Evolutionary conservation across 1,140 invertebrate species (phyloP).

Genomic region (Gonioctena quinquepunctata): DNA sequence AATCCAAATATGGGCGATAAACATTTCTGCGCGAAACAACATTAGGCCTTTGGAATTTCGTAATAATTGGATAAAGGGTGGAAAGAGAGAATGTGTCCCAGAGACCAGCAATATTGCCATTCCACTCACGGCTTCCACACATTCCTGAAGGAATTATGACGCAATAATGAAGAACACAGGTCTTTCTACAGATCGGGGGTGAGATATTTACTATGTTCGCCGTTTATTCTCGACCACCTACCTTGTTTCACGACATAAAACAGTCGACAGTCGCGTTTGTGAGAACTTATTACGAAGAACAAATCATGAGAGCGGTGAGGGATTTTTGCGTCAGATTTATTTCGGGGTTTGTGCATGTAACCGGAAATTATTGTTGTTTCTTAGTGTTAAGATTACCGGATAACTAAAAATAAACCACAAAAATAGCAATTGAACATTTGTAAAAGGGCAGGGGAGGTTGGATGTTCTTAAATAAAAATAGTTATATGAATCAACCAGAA

Average conservation of each 20-base stretch:
- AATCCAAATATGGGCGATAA: neutral
- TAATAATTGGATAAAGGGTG: constrained; percentile 17
- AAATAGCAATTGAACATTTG: no score
- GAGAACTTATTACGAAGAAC: neutral
- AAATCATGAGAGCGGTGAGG: neutral
- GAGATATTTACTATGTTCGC: constrained; percentile 29
- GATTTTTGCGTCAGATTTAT: constrained; percentile 2
- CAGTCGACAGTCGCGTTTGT: constrained; percentile 20
- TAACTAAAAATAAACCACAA: no score
- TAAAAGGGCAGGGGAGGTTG: no score
- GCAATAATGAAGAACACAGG: constrained; percentile 44
- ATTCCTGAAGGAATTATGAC: constrained; percentile 45
- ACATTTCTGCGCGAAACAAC: constrained; percentile 10
- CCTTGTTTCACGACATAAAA: constrained; percentile 31
- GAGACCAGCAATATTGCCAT: constrained; percentile 30
- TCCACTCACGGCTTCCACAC: constrained; percentile 38
- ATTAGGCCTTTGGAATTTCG: constrained; percentile 18
- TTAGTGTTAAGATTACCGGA: no score
- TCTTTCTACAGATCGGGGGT: constrained; percentile 33
- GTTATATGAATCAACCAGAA: no score
- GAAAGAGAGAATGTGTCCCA: constrained; percentile 16
- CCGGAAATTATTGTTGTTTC: neutral
- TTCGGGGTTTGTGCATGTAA: neutral
- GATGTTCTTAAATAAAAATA: no score
- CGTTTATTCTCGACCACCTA: constrained; percentile 39